Base-by-base conservation (phyloP, 2,113 vertebrate genomes). In the Mesoclemmys tuberculata region DNA sequence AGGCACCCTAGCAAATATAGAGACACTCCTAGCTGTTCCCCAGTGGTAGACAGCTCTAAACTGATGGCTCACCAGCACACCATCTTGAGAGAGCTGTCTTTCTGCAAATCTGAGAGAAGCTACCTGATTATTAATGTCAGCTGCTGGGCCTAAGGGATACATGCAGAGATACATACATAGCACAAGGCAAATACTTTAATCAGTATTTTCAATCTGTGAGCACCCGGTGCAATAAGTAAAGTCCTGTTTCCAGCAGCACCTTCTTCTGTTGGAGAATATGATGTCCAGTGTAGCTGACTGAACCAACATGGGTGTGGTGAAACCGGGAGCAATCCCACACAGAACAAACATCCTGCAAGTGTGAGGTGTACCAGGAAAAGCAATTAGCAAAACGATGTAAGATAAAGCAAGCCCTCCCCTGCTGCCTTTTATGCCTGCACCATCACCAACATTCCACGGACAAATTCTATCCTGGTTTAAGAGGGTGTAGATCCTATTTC, bases 261-360 rank as follows among this genome's bases (percentile, higher is more conserved):
- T 95, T 94, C 41, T 89, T 86, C 61, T 96, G 14, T 77, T 91
- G 90, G 82, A 90, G 86, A 52, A 56, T 31, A 3, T 48, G 71
- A 58, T 93, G 68, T 64, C 82, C 88, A 8, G 91, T 80, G 18
- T 85, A 77, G 4, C 38, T 38, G 61, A 83, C 41, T 71, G n/a
- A 46, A 77, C 18, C 55, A 88, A 84, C 86, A 93, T 16, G 24
- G 74, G 41, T 77, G 74, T 77, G 41, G 74, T 44, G 41, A 58
- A 88, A 51, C 21, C 5, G 0, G 2, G 18, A 75, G 91, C 14
- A 38, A 64, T 71, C 83, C 61, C 0, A 0, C 5, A 0, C 7
- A 27, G 55, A 89, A 26, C 58, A 90, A 87, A 85, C 5, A 5
- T 2, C 26, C 44, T 89, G 85, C 38, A 9, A 35, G 74, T 41